Evolutionary conservation across 2,797 vertebrate genomes (phyloP).

Genomic region (Vultur gryphus): DNA sequence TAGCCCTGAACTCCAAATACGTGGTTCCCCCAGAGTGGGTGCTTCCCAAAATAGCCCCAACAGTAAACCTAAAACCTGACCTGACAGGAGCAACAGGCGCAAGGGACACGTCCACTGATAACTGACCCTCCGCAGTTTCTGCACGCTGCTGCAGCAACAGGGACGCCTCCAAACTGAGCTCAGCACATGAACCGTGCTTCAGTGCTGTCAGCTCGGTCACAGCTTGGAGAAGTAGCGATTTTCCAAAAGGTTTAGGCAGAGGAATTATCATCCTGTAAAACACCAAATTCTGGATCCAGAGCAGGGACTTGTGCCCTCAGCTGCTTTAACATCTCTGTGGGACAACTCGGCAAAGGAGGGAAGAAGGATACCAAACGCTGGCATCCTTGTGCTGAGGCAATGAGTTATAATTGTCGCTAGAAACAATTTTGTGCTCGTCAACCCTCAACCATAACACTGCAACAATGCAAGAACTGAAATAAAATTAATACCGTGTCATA

Average conservation of each 20-base stretch:
- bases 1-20: not conserved
- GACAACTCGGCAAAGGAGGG: not conserved
- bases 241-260: not conserved
- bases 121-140: not conserved
- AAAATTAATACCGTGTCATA: not conserved
- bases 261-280: not conserved
- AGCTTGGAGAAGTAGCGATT: not conserved
- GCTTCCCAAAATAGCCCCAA: not conserved
- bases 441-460: not conserved
- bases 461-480: not conserved
- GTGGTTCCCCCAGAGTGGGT: not conserved
- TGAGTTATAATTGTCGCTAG: not conserved
- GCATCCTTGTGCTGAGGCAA: not conserved
- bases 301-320: not conserved
- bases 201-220: not conserved
- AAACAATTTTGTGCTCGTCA: not conserved
- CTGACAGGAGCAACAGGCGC: not conserved
- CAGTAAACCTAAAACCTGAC: not conserved
- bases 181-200: not conserved
- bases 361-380: not conserved
- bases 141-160: not conserved
- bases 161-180: not conserved
- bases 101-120: rapidly evolving
- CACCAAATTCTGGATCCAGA: not conserved
- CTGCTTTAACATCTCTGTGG: not conserved